Evolutionary conservation across 2,113 vertebrate genomes (phyloP), one percentile per base, ranked within the genome.

Genomic region (Bos indicus): DNA sequence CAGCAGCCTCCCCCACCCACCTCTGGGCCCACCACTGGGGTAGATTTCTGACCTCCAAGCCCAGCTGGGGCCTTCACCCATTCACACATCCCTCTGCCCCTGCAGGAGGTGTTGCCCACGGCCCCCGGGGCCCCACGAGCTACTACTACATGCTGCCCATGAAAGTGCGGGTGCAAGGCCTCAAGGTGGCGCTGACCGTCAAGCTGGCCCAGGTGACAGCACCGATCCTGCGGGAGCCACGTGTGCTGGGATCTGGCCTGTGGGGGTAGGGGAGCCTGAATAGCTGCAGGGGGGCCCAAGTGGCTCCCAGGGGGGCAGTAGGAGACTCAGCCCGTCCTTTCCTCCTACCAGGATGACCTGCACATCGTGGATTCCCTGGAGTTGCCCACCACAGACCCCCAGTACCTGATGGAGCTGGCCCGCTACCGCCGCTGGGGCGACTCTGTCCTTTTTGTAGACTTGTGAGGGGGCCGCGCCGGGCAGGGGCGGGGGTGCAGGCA

Each of bases 131-230:
- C 4, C 99, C 99, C 36, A 99, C 98, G 6, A 99, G 99, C 91
- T 99, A 99, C 97, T 99, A 99, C 97, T 99, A 99, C 98, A 99
- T 99, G 99, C 62, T 99, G 84, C 99, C 99, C 88, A 99, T 99
- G 99, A 99, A 99, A 80, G 93, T 99, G 5, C 98, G 99, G 7
- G 99, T 99, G 1, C 97, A 98, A 85, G 99, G 99, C 67, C 99
- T 99, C 90, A 99, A 99, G 96, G 99, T 99, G 95, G 99, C 99
- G 0, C 98, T 99, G 74, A 99, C 99, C 1, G 97, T 99, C 82
- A 99, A 99, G 98, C 92, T 99, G 97, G 96, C 99, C 86, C 99
- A 99, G 99, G 99, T 99, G 98, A 98, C 3, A 15, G 21, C 26
- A 36, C 33, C 1, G 0, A 16, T 46, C n/a, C 82, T 15, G 3